phyloP scores from a whole-genome alignment of 1,140 invertebrate genomes.

The Melanaphis sacchari region DNA sequence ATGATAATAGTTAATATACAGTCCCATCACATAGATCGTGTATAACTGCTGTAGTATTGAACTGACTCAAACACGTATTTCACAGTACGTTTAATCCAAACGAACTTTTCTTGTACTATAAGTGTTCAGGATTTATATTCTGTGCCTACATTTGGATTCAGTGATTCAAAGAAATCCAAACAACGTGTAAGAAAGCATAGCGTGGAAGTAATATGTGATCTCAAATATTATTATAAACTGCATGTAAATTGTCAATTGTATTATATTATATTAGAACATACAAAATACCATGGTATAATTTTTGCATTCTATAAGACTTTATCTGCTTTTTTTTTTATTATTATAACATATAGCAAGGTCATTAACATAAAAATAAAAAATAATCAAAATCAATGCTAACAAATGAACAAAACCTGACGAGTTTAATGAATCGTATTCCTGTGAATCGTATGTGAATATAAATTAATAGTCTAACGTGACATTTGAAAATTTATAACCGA shows the following conservation, averaged over 20 bases:
- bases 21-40: neutral
- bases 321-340: neutral
- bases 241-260: neutral
- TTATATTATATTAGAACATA: neutral
- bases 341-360: neutral
- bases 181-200: neutral
- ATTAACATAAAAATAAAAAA: neutral
- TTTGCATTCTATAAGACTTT: neutral
- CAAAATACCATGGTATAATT: neutral
- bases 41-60: neutral
- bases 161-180: conserved; percentile 13
- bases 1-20: neutral
- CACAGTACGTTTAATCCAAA: conserved; percentile 19
- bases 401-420: neutral
- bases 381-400: neutral
- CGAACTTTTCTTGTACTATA: no score
- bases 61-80: conserved; percentile 8
- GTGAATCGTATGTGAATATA: neutral
- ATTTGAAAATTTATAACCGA: neutral
- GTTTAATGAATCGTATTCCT: neutral
- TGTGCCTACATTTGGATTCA: neutral
- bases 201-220: neutral
- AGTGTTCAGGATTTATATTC: neutral
- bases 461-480: neutral
- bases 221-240: neutral